phyloP scores from a whole-genome alignment of 2,888 invertebrate genomes.

The Lampropteryx suffumata region DNA sequence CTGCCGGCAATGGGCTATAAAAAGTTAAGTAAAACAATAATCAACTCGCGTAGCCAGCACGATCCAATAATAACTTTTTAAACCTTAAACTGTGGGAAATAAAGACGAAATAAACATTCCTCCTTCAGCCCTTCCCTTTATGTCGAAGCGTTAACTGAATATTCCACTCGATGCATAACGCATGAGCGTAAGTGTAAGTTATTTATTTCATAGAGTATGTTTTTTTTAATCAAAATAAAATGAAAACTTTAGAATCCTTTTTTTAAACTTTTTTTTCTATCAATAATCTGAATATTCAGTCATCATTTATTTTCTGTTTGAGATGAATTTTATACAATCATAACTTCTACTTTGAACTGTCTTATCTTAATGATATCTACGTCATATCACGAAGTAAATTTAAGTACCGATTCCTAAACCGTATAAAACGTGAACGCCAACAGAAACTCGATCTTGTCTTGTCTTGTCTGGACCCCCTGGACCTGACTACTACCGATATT shows the following conservation, averaged over 20 bases:
- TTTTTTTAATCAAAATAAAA: slow-evolving; percentile 24
- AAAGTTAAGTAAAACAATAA: slow-evolving; percentile 75
- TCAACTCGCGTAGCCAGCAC: slow-evolving; percentile 38
- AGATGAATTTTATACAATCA: too few species aligned
- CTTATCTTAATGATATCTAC: too few species aligned
- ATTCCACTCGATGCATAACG: slow-evolving; percentile 41
- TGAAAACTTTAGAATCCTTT: background rate
- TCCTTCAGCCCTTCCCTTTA: slow-evolving; percentile 39
- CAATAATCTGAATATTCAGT: too few species aligned
- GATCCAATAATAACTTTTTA: slow-evolving; percentile 14
- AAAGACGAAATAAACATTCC: slow-evolving; percentile 20
- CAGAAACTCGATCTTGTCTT: too few species aligned
- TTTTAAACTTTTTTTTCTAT: background rate
- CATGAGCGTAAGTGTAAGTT: slow-evolving; percentile 37
- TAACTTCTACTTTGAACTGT: too few species aligned
- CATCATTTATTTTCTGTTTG: too few species aligned
- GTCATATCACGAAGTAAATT: too few species aligned
- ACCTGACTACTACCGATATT: too few species aligned
- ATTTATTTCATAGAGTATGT: slow-evolving; percentile 25
- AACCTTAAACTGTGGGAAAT: slow-evolving; percentile 18
- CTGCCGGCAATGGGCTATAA: slow-evolving; percentile 51
- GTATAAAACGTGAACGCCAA: too few species aligned
- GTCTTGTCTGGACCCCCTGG: too few species aligned
- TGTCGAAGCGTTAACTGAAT: slow-evolving; percentile 45
- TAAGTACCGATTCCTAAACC: too few species aligned